Evolutionary conservation across 2,797 vertebrate species (phyloP), one percentile per base, ranked within the genome.

Genomic region (Taenioides sp.): DNA sequence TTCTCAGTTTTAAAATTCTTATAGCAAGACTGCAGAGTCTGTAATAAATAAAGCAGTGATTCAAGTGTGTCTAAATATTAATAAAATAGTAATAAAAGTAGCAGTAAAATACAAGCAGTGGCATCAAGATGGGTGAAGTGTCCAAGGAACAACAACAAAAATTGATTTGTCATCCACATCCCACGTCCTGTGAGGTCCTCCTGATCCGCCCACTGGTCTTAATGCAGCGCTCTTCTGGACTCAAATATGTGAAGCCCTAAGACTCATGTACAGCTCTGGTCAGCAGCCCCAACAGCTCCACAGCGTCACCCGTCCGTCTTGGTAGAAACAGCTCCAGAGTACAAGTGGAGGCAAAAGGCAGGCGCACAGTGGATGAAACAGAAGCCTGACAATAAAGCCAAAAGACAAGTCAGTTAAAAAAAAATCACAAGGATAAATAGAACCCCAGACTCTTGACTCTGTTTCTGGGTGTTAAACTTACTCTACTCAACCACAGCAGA

Each of bases 241-340:
- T 37, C 31, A 79, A 25, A 18, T 5, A 1, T 9, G 77, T 77
- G 28, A 83, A 88, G 17, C 70, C 81, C 18, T 50, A 50, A 5
- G 82, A 72, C 27, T 83, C 78, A 0, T 60, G 77, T 34, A 92
- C 65, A 2, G 91, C 85, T 89, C 73, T 86, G 60, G 78, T 80
- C 63, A 93, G 80, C 80, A 92, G 72, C 3, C 0, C 49, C 65
- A 81, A n/a, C 69, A 93, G 80, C 22, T 84, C 85, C 18, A 0
- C 67, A n/a, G 78, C 34, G 31, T 59, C 67, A 4, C 25, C 65
- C 10, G 74, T 71, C 9, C 77, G 80, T 28, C 84, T 80, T 0
- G 88, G 92, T 23, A 94, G 76, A 65, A 84, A 90, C 18, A 92
- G 78, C 74, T 85, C 84, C 80, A 90, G 86, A 50, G 80, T 58